Percentiles rank a stretch among this genome's conserved stretches.
phyloP scores from a whole-genome alignment of 2,113 vertebrate species.

The Colaptes auratus region DNA sequence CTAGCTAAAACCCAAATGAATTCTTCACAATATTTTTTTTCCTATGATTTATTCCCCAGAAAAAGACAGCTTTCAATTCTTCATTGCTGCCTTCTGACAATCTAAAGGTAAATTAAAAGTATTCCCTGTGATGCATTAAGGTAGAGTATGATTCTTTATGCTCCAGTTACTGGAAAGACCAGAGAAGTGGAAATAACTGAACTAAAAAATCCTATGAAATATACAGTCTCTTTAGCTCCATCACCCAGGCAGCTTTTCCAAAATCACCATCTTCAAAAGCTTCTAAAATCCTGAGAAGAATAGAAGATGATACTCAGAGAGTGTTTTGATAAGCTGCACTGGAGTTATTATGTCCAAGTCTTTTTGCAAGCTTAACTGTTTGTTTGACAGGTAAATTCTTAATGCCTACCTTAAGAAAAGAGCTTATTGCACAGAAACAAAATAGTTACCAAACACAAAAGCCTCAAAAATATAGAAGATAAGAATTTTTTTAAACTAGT shows the following conservation, averaged over 20 bases:
- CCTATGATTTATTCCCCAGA: slow-evolving; percentile 15
- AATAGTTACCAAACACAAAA: neutral
- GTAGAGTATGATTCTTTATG: slow-evolving; percentile 65
- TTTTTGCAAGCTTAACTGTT: neutral
- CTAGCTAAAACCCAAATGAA: neutral
- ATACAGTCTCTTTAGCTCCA: slow-evolving; percentile 27
- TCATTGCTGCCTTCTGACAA: neutral
- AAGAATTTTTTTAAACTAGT: neutral
- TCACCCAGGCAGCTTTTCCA: slow-evolving; percentile 5
- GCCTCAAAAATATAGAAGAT: neutral
- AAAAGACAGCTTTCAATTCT: slow-evolving; percentile 42
- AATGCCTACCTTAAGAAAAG: neutral
- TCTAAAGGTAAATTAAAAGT: slow-evolving; percentile 67
- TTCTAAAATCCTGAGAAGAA: neutral
- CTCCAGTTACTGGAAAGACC: slow-evolving; percentile 68
- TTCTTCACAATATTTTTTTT: slow-evolving; percentile 32
- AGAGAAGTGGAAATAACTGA: slow-evolving; percentile 65
- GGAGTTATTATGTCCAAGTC: neutral
- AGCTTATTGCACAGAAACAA: neutral
- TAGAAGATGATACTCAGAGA: neutral
- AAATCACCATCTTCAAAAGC: slow-evolving; percentile 37
- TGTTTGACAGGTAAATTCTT: neutral
- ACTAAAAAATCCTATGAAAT: slow-evolving; percentile 67
- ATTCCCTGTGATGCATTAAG: slow-evolving; percentile 68
- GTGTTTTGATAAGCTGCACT: neutral